Base-by-base conservation (phyloP, 2,888 invertebrate species). In the Sphinx pinastri region DNA sequence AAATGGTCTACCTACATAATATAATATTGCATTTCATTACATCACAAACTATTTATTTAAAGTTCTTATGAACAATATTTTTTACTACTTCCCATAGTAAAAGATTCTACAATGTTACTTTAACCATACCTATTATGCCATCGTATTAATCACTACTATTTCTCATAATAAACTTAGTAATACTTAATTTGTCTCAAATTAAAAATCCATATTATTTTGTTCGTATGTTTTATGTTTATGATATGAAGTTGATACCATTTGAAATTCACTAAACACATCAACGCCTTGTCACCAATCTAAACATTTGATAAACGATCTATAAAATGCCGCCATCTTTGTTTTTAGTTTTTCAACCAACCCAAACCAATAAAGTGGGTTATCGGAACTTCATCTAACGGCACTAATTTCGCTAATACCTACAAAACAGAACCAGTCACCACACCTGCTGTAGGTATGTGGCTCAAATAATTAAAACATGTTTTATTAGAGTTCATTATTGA, bases 341-440 rank as follows among this genome's bases (percentile, higher is more conserved):
- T 63, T 67, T 59, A 59, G n/a, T 67, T 59, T 25, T 69, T 59
- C 31, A 31, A 67, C 67, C 59, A 45, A 70, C 68, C 70, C 67
- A 67, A 67, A 70, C 72, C 60, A 71, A 70, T 68, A 71, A 71
- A 84, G 88, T 93, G 76, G 91, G 93, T 84, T 88, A 87, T 77
- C 80, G 76, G 86, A 89, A 92, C 92, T 81, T 82, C 90, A 89
- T 87, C 81, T 85, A 84, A 86, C 86, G 91, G 88, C 87, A 84
- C 87, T 80, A 89, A 87, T 91, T 91, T 91, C 85, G 90, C 90
- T 88, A 90, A 91, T 86, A 84, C 82, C 78, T 78, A 83, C 85
- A 81, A 83, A 87, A 83, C 77, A 73, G 77, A 89, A 91, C 91
- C 87, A 81, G 91, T 90, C 84, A 82, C 84, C 87, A 88, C 92